Evolutionary conservation across 2,113 vertebrate species (phyloP), one percentile per base, ranked within the genome.

Genomic region (Cottus gobio): DNA sequence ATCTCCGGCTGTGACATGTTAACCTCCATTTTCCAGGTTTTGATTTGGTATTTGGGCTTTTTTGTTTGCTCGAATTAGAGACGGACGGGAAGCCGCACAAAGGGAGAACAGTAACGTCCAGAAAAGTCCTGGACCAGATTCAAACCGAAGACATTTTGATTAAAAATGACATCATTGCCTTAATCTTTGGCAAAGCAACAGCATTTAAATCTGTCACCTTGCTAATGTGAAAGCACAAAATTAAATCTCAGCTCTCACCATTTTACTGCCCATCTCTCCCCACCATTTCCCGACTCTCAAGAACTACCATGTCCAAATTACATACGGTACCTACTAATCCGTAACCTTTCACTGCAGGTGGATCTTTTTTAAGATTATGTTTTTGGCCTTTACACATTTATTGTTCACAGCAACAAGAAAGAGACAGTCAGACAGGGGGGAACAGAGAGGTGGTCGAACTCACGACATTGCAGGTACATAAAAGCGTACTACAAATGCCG

Each of bases 151-250:
- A 65, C 42, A 44, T 57, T 75, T 36, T 58, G 31, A 75, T 80
- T 60, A 67, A 54, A 66, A 34, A 52, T 34, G 0, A 31, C 62
- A 52, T 1, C 16, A 7, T 26, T n/a, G 54, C 37, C 48, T 20
- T 26, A 65, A 68, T 42, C 22, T 70, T 61, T 70, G 24, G 52
- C 50, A 84, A 34, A 71, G 50, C 44, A 34, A 36, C 48, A 4
- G 5, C 9, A 36, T 10, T 10, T 73, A 26, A 68, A 70, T 50
- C 46, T 69, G 46, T 48, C 61, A 63, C 68, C 10, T 11, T 22
- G 57, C 62, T 74, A n/a, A 64, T 52, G 57, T 60, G 37, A 82
- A 69, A 54, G 70, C 68, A 77, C 31, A 46, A 20, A 77, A 75
- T 64, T 39, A 56, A 62, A 67, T 62, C 75, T 60, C 15, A 74